These are phyloP conservation scores for Leptothorax acervorum DNA, from an alignment of 2,888 invertebrate species.

Conservation along the genomic window DNA sequence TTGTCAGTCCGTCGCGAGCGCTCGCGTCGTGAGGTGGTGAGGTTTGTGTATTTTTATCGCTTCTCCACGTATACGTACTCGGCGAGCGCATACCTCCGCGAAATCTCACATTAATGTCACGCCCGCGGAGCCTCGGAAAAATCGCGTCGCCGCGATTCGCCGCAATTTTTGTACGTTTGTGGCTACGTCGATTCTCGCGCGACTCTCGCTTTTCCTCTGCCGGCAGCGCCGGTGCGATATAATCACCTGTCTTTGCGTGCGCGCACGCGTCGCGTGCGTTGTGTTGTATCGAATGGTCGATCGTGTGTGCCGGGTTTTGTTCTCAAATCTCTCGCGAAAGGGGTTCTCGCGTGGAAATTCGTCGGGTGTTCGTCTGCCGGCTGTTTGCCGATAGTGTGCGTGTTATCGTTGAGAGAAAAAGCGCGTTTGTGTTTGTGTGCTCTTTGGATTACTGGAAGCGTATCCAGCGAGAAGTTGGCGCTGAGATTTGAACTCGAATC, in stretches of 20 bases:
- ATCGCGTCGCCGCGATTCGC: conserved; percentile 69
- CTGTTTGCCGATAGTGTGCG: too few species aligned
- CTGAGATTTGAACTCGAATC: background rate
- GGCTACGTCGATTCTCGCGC: background rate
- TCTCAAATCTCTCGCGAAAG: conserved; percentile 5
- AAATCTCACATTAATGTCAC: conserved; percentile 70
- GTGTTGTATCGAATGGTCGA: background rate
- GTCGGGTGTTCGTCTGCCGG: too few species aligned
- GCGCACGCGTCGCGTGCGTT: conserved; percentile 1
- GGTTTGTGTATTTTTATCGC: conserved; percentile 49
- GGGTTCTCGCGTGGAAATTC: conserved; percentile 15
- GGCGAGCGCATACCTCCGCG: background rate
- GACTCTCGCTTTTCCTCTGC: background rate
- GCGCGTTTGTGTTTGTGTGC: conserved; percentile 4
- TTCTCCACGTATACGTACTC: background rate
- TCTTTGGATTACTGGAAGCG: conserved; percentile 47
- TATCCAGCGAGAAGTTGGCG: conserved; percentile 5
- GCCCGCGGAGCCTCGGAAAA: conserved; percentile 52
- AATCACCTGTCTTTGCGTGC: conserved; percentile 23
- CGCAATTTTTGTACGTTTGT: conserved; percentile 42
- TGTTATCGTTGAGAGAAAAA: too few species aligned
- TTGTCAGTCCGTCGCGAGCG: conserved; percentile 81
- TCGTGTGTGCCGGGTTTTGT: background rate
- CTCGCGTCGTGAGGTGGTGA: conserved; percentile 70
- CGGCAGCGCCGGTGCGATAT: background rate